These are phyloP conservation scores for Aspidoscelis tigris DNA, from an alignment of 2,113 vertebrate genomes.

Conservation along the genomic window DNA sequence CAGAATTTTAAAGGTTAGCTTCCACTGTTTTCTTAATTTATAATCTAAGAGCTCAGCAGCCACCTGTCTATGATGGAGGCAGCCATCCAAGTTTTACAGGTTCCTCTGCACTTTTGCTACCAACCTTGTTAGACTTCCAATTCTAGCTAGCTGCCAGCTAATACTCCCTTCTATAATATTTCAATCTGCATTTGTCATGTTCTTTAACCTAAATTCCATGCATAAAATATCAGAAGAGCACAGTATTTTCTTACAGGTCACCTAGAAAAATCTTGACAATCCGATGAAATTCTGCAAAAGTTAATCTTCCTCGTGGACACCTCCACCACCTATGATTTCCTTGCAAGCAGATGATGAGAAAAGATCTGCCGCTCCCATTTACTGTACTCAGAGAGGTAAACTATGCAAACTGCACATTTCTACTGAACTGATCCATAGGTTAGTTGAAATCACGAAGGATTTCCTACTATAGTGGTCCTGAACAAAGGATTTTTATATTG, in stretches of 20 bases:
- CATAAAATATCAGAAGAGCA: slow-evolving; percentile 19
- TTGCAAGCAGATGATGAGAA: slow-evolving; percentile 7
- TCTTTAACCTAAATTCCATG: slow-evolving; percentile 13
- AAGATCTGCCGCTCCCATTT: not conserved
- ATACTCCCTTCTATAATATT: slow-evolving; percentile 36
- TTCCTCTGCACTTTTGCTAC: slow-evolving; percentile 37
- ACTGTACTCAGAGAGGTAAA: not conserved
- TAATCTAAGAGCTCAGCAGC: slow-evolving; percentile 37
- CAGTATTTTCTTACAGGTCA: not conserved
- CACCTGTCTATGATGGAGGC: slow-evolving; percentile 40
- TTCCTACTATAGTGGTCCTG: not conserved
- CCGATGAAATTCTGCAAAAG: not conserved
- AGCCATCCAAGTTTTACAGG: slow-evolving; percentile 39
- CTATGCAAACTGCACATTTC: slow-evolving; percentile 2
- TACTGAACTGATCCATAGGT: not conserved
- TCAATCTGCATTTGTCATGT: not conserved
- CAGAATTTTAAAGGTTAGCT: slow-evolving; percentile 50
- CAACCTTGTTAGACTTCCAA: slow-evolving; percentile 37
- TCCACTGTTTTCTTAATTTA: slow-evolving; percentile 54
- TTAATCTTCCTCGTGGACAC: not conserved
- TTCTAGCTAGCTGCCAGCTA: slow-evolving; percentile 5
- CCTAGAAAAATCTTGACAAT: not conserved
- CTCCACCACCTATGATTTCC: not conserved
- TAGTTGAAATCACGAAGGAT: not conserved
- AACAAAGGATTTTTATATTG: not conserved